Conservation (phyloP, 2,113 vertebrate species). For the Leucosticte australis region DNA sequence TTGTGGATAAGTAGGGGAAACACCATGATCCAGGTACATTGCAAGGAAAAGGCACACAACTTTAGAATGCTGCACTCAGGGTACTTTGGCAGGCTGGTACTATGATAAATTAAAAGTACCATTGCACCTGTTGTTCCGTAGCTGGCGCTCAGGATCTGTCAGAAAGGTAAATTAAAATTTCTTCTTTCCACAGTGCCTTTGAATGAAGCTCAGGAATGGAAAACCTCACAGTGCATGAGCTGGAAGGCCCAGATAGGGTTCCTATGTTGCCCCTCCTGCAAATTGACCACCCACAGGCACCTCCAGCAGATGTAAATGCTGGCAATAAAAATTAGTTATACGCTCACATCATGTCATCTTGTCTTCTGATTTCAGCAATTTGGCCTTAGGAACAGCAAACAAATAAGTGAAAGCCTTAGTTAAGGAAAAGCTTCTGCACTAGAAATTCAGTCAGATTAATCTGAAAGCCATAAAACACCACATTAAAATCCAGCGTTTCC, state of each 20-base stretch:
- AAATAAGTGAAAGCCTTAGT: background rate
- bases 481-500: background rate
- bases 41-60: background rate
- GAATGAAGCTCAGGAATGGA: rapidly evolving
- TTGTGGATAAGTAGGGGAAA: background rate
- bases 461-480: background rate
- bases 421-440: background rate
- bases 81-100: background rate
- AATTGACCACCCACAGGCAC: background rate
- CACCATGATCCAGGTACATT: background rate
- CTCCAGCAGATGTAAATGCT: background rate
- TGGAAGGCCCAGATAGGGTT: background rate
- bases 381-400: background rate
- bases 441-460: background rate
- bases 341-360: background rate
- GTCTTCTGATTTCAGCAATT: background rate
- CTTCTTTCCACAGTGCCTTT: background rate
- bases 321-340: background rate
- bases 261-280: background rate
- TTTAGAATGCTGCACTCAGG: background rate
- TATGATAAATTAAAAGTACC: background rate
- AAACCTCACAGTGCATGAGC: background rate
- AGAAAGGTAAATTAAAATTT: background rate
- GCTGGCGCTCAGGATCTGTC: background rate
- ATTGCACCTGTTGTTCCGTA: background rate